Percentiles rank a stretch among this genome's conserved stretches.
These are phyloP conservation scores for Martes martes DNA, from an alignment of 2,113 vertebrate genomes.

Conservation along the genomic window DNA sequence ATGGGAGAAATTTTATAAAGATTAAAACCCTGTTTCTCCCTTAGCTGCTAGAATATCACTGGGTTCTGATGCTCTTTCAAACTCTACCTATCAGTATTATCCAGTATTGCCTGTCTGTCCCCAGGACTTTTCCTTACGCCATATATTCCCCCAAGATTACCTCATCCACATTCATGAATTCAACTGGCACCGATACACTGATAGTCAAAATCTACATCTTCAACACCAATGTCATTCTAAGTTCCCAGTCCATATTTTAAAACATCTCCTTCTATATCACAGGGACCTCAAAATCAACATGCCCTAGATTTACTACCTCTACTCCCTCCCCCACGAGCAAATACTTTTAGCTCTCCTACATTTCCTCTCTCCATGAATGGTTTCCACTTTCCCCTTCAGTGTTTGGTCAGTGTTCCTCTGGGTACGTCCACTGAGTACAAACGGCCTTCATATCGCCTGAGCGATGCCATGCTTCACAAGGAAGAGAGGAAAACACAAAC, in stretches of 20 bases:
- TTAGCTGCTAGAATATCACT: neutral
- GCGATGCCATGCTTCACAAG: neutral
- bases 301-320: neutral
- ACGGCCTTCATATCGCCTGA: neutral
- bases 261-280: neutral
- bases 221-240: neutral
- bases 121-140: neutral
- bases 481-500: neutral
- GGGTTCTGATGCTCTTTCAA: neutral
- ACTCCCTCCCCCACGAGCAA: neutral
- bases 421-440: neutral
- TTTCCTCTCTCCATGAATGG: neutral
- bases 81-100: neutral
- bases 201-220: neutral
- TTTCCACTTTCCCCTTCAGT: neutral
- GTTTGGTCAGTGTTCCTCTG: neutral
- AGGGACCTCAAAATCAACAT: neutral
- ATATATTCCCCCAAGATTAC: neutral
- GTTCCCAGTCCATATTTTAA: neutral
- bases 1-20: neutral
- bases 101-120: neutral
- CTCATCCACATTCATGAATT: neutral
- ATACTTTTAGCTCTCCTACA: neutral
- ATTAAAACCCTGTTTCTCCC: neutral
- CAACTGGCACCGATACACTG: neutral